phyloP scores from a whole-genome alignment of 2,888 invertebrate genomes.

The Lagria hirta region DNA sequence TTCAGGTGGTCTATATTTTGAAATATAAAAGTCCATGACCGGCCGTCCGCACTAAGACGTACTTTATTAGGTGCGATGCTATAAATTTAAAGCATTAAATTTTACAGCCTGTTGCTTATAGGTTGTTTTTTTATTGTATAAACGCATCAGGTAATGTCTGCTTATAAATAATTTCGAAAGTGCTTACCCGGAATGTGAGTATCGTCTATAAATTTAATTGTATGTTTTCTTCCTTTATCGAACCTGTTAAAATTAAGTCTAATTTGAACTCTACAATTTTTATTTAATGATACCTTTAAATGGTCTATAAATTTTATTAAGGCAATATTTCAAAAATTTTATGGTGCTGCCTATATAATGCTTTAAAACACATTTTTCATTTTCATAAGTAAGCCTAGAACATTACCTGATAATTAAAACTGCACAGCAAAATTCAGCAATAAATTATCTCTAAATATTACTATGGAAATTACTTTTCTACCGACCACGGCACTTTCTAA shows the following conservation, averaged over 20 bases:
- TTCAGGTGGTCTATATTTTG: conserved; percentile 32
- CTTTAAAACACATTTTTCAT: conserved; percentile 7
- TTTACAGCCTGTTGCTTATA: conserved; percentile 41
- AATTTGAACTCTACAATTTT: conserved; percentile 36
- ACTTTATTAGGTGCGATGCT: conserved; percentile 44
- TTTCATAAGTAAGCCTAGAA: too few species aligned
- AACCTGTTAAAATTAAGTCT: conserved; percentile 36
- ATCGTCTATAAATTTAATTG: conserved; percentile 43
- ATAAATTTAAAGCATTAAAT: conserved; percentile 43
- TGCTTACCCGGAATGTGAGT: conserved; percentile 39
- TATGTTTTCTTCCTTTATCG: conserved; percentile 33
- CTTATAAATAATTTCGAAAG: conserved; percentile 44
- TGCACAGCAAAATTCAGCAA: too few species aligned
- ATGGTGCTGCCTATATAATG: conserved; percentile 12
- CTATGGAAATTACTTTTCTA: too few species aligned
- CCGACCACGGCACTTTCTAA: too few species aligned
- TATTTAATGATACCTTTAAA: conserved; percentile 23
- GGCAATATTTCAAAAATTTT: conserved; percentile 16
- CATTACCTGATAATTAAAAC: too few species aligned
- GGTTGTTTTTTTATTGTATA: conserved; percentile 40
- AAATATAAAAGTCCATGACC: conserved; percentile 37
- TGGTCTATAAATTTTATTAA: conserved; percentile 22
- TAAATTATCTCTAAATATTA: too few species aligned
- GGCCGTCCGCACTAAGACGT: conserved; percentile 32
- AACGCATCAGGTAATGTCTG: conserved; percentile 39